phyloP scores from a whole-genome alignment of 1,140 invertebrate species.

The Triops longicaudatus region DNA sequence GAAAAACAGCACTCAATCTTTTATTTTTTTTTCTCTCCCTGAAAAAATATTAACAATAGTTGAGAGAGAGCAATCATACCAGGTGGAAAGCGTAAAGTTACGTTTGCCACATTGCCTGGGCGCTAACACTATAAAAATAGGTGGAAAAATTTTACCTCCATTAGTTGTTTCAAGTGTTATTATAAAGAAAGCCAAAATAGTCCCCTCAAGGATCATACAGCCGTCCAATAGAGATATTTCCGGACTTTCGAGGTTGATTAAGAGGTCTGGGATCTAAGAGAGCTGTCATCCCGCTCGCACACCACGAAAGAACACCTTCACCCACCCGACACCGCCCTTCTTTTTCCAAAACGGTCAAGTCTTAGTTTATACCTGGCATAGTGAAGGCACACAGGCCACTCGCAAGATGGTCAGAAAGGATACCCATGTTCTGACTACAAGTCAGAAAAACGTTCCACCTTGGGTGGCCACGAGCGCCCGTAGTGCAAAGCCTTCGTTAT shows the following conservation, averaged over 20 bases:
- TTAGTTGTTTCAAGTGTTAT: background rate
- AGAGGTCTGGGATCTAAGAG: constrained; percentile 10
- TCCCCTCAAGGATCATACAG: background rate
- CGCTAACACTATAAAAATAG: constrained; percentile 1
- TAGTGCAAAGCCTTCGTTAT: background rate
- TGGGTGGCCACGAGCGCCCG: background rate
- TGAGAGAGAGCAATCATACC: background rate
- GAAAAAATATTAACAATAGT: background rate
- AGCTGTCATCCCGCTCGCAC: background rate
- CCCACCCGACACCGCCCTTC: background rate
- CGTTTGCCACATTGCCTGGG: background rate
- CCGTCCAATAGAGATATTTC: background rate
- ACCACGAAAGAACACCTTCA: background rate
- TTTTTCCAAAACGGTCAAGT: background rate
- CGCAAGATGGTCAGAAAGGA: background rate
- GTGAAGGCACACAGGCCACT: background rate
- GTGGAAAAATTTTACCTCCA: background rate
- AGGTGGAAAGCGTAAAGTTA: background rate
- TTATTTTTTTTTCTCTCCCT: background rate
- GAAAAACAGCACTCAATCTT: background rate
- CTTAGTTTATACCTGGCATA: background rate
- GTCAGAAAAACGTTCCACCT: background rate
- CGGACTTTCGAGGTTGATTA: background rate
- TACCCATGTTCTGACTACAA: background rate
- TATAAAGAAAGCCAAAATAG: background rate